phyloP scores from a whole-genome alignment of 2,888 invertebrate genomes.

The Amiota mariae region DNA sequence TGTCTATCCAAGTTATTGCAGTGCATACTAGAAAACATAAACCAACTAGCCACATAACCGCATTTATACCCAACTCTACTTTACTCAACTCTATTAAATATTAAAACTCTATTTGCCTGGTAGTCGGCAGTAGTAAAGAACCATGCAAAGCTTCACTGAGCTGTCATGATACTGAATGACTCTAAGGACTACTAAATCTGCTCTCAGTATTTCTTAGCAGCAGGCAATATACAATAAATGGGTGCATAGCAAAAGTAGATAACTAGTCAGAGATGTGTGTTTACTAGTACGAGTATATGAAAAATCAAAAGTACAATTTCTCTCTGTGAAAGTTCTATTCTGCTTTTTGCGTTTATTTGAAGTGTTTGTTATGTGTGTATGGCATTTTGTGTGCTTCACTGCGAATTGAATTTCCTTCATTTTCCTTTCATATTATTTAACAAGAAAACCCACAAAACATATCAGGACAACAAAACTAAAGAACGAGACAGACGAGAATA shows the following conservation, averaged over 20 bases:
- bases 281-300: not conserved
- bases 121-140: too few species aligned
- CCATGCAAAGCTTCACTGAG: too few species aligned
- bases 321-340: conserved; percentile 48
- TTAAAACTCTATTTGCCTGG: conserved; percentile 15
- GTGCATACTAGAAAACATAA: too few species aligned
- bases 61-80: not conserved
- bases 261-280: not conserved
- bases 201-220: conserved; percentile 4
- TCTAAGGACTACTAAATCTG: conserved; percentile 25
- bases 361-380: not conserved
- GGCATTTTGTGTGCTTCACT: conserved; percentile 4
- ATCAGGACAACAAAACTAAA: not conserved
- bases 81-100: conserved; percentile 19
- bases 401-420: conserved; percentile 25
- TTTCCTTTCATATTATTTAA: conserved; percentile 22
- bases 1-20: too few species aligned
- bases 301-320: conserved; percentile 31
- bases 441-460: conserved; percentile 6
- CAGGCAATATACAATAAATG: not conserved
- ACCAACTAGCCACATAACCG: not conserved
- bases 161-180: not conserved
- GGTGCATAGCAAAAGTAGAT: too few species aligned
- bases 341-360: conserved; percentile 25
- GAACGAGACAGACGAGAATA: not conserved